Evolutionary conservation across 2,113 vertebrate genomes (phyloP).

Genomic region (Herpailurus yagouaroundi): DNA sequence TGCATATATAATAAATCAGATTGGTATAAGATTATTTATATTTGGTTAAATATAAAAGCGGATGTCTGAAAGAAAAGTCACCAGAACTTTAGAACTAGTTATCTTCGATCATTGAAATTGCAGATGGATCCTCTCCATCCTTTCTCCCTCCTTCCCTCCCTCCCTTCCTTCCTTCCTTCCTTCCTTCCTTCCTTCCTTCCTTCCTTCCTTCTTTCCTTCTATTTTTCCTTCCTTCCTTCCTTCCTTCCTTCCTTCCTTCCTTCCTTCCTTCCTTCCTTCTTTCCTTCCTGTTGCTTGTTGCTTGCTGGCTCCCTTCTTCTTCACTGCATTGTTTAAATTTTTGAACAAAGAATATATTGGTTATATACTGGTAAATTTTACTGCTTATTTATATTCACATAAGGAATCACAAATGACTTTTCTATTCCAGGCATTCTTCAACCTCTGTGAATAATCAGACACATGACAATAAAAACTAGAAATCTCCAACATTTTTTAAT

Average conservation of each 20-base stretch:
- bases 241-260: not conserved
- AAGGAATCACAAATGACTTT: not conserved
- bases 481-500: constrained; percentile 11
- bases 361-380: not conserved
- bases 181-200: not conserved
- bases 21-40: not conserved
- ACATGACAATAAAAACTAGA: constrained; percentile 7
- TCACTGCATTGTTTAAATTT: not conserved
- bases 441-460: not conserved
- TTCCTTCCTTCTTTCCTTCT: not conserved
- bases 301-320: not conserved
- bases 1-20: constrained; percentile 12
- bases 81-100: not conserved
- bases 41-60: not conserved
- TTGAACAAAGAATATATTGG: not conserved
- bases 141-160: not conserved
- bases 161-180: not conserved
- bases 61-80: not conserved
- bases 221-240: not conserved
- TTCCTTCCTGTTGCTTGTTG: not conserved
- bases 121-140: not conserved
- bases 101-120: not conserved
- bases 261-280: not conserved
- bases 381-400: not conserved
- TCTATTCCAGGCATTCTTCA: not conserved